A percentile compares a stretch with the other conserved stretches of the same genome.
These are phyloP conservation scores for Zeus faber DNA, from an alignment of 2,113 vertebrate species.

Conservation along the genomic window DNA sequence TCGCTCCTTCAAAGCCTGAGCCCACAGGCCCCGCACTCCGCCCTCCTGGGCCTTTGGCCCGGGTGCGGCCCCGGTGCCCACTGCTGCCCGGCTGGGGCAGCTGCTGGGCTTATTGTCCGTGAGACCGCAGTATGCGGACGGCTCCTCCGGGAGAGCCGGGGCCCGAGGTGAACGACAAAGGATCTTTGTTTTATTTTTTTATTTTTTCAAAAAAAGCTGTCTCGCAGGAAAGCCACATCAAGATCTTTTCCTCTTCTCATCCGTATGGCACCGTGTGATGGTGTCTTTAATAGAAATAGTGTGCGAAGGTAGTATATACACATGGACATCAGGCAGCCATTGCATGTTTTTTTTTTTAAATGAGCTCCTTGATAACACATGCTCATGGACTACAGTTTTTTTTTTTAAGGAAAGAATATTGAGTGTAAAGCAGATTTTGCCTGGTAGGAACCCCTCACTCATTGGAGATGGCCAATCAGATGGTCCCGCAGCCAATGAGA, in stretches of 20 bases:
- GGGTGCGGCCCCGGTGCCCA: conserved; percentile 21
- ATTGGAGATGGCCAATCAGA: conserved; percentile 22
- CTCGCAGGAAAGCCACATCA: no score
- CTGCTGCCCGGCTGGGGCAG: conserved; percentile 39
- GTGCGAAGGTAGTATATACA: no score
- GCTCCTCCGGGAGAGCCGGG: conserved; percentile 26
- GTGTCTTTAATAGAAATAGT: no score
- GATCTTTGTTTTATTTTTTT: conserved; percentile 31
- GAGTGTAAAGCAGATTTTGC: conserved; percentile 23
- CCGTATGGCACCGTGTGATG: no score
- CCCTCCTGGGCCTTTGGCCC: conserved; percentile 14
- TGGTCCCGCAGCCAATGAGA: conserved; percentile 19
- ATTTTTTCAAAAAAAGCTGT: neutral
- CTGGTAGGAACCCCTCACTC: conserved; percentile 4
- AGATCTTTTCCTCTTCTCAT: no score
- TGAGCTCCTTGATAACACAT: no score
- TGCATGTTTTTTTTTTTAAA: no score
- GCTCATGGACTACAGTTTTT: no score
- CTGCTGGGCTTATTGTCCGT: conserved; percentile 61
- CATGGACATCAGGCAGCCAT: no score
- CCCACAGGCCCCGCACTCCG: neutral
- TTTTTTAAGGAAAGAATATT: neutral
- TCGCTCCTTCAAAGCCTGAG: neutral
- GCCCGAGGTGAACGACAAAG: conserved; percentile 22
- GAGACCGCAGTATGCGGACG: conserved; percentile 51